Percentiles rank a stretch among this genome's conserved stretches.
Evolutionary conservation across 2,113 vertebrate species (phyloP).

Genomic region (Kobus ellipsiprymnus): DNA sequence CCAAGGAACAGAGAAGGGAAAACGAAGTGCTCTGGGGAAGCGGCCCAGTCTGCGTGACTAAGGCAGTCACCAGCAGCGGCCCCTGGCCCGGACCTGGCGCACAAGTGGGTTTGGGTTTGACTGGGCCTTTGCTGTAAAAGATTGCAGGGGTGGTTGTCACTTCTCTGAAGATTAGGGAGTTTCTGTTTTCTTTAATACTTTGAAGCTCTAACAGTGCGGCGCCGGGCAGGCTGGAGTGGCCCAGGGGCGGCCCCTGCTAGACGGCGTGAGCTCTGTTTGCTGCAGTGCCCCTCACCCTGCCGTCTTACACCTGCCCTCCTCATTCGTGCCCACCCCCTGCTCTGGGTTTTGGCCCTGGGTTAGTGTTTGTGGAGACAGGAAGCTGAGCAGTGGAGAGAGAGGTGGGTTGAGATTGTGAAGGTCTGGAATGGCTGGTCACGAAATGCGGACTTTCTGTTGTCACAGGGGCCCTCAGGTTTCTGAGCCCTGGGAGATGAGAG

Average conservation of each 20-base stretch:
- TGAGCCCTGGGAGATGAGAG: not conserved
- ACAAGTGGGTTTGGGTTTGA: not conserved
- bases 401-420: not conserved
- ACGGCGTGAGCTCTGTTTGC: too few species aligned
- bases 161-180: not conserved
- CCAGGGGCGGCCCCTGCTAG: not conserved
- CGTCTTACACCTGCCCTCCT: not conserved
- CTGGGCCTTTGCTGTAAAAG: not conserved
- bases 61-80: not conserved
- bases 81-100: not conserved
- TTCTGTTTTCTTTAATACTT: not conserved
- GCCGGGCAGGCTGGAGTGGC: not conserved
- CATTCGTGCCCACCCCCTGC: not conserved
- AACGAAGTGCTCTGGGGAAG: too few species aligned
- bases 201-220: not conserved
- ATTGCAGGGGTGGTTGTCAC: not conserved
- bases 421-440: too few species aligned
- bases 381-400: not conserved
- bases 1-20: not conserved
- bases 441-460: not conserved
- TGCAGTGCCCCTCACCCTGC: not conserved
- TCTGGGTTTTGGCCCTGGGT: not conserved
- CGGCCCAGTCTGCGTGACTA: not conserved
- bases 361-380: not conserved
- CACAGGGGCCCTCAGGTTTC: not conserved